Evolutionary conservation across 2,888 invertebrate genomes (phyloP).

Genomic region (Ochlodes sylvanus): DNA sequence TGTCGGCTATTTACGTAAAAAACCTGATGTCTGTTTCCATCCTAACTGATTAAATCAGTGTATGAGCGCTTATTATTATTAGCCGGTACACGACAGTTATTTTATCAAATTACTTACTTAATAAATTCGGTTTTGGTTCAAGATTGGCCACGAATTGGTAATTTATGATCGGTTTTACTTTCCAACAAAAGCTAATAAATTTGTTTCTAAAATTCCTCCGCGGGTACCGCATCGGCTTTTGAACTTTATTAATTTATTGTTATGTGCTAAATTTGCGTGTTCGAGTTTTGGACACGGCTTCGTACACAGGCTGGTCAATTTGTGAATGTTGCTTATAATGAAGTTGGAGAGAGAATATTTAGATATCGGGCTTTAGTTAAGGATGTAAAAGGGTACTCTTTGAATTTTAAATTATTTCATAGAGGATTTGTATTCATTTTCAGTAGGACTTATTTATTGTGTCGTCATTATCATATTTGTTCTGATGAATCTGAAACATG

Average conservation of each 20-base stretch:
- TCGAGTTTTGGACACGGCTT: conserved; percentile 48
- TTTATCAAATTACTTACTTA: conserved; percentile 65
- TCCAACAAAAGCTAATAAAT: conserved; percentile 68
- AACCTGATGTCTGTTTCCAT: too few relatives aligned
- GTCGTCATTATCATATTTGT: too few relatives aligned
- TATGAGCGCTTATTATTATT: conserved; percentile 13
- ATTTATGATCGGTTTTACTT: conserved; percentile 74
- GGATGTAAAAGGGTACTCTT: not conserved
- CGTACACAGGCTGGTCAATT: conserved; percentile 14
- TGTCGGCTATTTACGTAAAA: too few relatives aligned
- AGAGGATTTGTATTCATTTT: not conserved
- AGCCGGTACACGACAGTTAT: conserved; percentile 48
- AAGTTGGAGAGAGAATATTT: conserved; percentile 1
- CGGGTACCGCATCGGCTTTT: conserved; percentile 53
- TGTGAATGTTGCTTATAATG: conserved; percentile 15
- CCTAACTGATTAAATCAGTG: too few relatives aligned
- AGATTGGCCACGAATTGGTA: conserved; percentile 66
- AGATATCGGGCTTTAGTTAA: not conserved
- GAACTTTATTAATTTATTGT: conserved; percentile 63
- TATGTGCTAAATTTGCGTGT: conserved; percentile 55
- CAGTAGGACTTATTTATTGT: not conserved
- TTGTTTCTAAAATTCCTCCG: conserved; percentile 61
- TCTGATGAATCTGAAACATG: too few relatives aligned
- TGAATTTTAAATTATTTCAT: not conserved
- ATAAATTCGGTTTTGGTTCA: conserved; percentile 65